These are phyloP conservation scores for Thecocarcelia acutangulata DNA, from an alignment of 2,888 invertebrate species.

Conservation along the genomic window DNA sequence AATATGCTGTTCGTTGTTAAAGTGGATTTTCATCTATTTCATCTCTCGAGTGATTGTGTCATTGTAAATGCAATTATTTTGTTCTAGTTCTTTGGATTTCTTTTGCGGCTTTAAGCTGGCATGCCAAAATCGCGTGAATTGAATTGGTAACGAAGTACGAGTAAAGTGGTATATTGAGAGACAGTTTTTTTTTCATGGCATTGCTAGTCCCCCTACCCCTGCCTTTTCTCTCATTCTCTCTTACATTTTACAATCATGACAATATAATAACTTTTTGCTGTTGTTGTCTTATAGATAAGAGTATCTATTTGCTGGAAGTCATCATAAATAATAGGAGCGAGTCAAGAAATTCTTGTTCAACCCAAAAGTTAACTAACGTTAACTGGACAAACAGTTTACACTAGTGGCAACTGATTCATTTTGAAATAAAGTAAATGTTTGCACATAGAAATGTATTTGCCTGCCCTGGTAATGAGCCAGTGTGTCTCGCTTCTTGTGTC, in stretches of 20 bases:
- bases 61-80: constrained; percentile 59
- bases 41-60: constrained; percentile 37
- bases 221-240: background rate
- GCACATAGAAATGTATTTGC: background rate
- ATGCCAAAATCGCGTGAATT: constrained; percentile 44
- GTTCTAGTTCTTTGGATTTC: constrained; percentile 48
- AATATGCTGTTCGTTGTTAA: constrained; percentile 53
- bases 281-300: background rate
- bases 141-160: constrained; percentile 45
- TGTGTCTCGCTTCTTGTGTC: background rate
- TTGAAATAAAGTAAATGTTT: background rate
- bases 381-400: constrained; percentile 6
- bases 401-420: background rate
- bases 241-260: background rate
- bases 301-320: constrained; percentile 20
- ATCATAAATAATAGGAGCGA: constrained; percentile 44
- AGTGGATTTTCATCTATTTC: constrained; percentile 56
- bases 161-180: constrained; percentile 20
- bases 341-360: constrained; percentile 32
- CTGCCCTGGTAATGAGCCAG: background rate
- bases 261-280: background rate
- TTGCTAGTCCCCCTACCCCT: no score
- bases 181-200: background rate
- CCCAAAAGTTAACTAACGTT: background rate
- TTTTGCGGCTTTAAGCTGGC: constrained; percentile 35